Percentiles rank a stretch among this genome's conserved stretches.
Conservation (phyloP, 1,140 invertebrate genomes). For the Drosophila ironensis region DNA sequence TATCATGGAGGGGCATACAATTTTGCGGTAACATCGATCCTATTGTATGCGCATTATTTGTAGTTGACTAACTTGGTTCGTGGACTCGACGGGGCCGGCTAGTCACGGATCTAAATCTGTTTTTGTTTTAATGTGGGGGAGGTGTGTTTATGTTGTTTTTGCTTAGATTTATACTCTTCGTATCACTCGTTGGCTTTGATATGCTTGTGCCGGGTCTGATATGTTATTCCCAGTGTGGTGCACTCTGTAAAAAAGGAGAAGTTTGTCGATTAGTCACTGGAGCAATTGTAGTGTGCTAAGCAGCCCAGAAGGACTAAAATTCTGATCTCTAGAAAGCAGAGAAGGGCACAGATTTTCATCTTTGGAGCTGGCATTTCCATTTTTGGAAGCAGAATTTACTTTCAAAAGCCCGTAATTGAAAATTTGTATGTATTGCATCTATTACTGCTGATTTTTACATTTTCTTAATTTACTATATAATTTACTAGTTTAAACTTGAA, state of each 20-base stretch:
- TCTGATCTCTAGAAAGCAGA: no score
- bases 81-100: conserved; percentile 57
- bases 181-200: conserved; percentile 50
- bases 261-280: conserved; percentile 25
- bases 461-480: no score
- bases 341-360: no score
- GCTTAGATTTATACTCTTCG: background rate
- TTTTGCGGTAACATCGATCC: conserved; percentile 82
- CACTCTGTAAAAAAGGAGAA: conserved; percentile 53
- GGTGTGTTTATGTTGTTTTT: background rate
- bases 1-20: conserved; percentile 82
- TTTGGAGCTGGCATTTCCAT: no score
- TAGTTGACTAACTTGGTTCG: conserved; percentile 63
- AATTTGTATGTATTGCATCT: no score
- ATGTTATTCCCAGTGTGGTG: conserved; percentile 36
- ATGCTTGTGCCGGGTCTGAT: conserved; percentile 44
- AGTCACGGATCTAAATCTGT: conserved; percentile 36
- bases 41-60: conserved; percentile 81
- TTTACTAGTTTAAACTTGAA: no score
- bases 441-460: no score
- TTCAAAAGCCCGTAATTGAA: no score
- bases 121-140: background rate
- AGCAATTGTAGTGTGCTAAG: background rate
- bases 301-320: no score
- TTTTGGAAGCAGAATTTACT: no score